A percentile compares a stretch with the other conserved stretches of the same genome.
Evolutionary conservation across 2,888 invertebrate genomes (phyloP).

Genomic region (Hirtodrosophila cameraria): DNA sequence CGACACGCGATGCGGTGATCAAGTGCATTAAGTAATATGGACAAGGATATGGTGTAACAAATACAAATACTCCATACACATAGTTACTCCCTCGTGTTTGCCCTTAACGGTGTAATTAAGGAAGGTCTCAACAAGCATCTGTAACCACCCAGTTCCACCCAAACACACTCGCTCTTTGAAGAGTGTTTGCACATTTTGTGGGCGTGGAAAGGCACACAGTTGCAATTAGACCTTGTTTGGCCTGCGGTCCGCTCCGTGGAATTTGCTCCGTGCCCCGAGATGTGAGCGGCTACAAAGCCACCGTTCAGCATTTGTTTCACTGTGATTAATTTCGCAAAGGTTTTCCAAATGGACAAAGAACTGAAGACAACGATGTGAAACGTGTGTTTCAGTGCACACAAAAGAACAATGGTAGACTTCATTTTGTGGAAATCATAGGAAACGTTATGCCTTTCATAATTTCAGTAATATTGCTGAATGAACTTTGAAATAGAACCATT

Average conservation of each 20-base stretch:
- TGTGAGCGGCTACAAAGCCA: conserved; percentile 19
- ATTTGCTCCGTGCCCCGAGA: conserved; percentile 28
- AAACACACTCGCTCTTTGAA: conserved; percentile 32
- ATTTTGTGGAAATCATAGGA: too few species aligned
- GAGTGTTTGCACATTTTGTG: conserved; percentile 60
- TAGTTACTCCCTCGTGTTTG: conserved; percentile 43
- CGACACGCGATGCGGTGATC: conserved; percentile 68
- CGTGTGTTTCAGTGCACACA: conserved; percentile 8
- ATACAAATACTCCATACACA: conserved; percentile 12
- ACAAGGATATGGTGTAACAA: conserved; percentile 31
- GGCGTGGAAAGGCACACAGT: conserved; percentile 53
- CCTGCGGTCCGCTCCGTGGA: conserved; percentile 23
- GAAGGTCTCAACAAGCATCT: conserved; percentile 11
- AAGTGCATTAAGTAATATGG: conserved; percentile 33
- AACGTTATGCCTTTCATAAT: too few species aligned
- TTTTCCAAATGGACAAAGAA: conserved; percentile 4
- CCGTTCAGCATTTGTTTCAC: conserved; percentile 30
- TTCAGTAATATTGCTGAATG: too few species aligned
- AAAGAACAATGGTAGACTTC: not conserved
- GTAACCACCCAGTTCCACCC: conserved; percentile 21
- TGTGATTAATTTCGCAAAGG: conserved; percentile 40
- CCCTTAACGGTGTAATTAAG: conserved; percentile 63
- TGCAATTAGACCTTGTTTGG: conserved; percentile 71
- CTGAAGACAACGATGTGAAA: conserved; percentile 1
- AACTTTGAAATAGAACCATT: too few species aligned